Evolutionary conservation across 2,113 vertebrate species (phyloP), one percentile per base, ranked within the genome.

Genomic region (Eleginops maclovinus): DNA sequence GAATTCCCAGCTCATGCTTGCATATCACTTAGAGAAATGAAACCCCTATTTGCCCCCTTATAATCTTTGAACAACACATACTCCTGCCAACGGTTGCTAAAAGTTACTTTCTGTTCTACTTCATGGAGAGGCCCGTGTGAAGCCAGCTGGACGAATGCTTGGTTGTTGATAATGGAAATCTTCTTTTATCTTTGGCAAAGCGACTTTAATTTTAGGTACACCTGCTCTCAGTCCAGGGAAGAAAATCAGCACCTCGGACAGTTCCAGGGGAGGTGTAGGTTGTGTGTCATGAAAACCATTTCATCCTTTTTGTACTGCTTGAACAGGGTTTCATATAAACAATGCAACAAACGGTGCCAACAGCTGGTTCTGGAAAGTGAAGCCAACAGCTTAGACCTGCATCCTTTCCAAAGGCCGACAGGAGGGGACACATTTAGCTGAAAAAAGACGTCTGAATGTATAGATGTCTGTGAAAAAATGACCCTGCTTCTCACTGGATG

Each of bases 11-110:
- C 86, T 90, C 82, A 51, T 56, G 72, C 73, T 81, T 61, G 21
- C 46, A 9, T 16, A 64, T 73, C 79, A 87, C 89, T 92, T 83
- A 77, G 78, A 91, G 65, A 79, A 66, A 85, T 81, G 11, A 75
- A 80, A 75, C 72, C 66, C 26, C 49, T 26, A 26, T 89, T 86
- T 62, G 72, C 72, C 36, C 60, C n/a, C n/a, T n/a, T n/a, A n/a
- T 50, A 46, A 83, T 83, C 65, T 89, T 84, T 83, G 74, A 88
- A 76, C 84, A 79, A 65, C 62, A 40, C 24, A 4, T 7, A 19
- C 49, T 63, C 53, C 0, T 51, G 71, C 60, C 77, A 82, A 46
- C 83, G 60, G 51, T 72, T 80, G 40, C 31, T 46, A 21, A 60
- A 58, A 72, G 77, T 85, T 59, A 49, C 60, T 74, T 58, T 51